Evolutionary conservation across 2,113 vertebrate genomes (phyloP).

Genomic region (Eublepharis macularius): DNA sequence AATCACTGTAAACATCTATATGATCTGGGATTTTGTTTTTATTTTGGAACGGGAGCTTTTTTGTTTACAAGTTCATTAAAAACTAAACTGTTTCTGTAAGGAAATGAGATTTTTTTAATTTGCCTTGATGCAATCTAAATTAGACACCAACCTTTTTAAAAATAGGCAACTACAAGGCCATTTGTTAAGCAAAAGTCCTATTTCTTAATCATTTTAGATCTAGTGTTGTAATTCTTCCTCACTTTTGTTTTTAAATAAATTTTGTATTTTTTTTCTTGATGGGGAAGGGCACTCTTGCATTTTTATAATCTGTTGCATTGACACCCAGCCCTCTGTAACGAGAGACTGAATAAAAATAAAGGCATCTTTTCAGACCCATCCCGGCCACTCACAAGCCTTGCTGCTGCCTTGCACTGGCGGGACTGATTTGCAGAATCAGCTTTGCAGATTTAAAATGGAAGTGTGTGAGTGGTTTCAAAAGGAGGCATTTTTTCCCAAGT

Average conservation of each 20-base stretch:
- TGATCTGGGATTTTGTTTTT: constrained; percentile 84
- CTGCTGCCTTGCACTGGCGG: constrained; percentile 56
- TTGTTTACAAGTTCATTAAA: constrained; percentile 89
- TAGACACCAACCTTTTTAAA: constrained; percentile 70
- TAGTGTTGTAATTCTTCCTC: constrained; percentile 73
- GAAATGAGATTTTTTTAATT: constrained; percentile 74
- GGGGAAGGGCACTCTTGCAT: constrained; percentile 73
- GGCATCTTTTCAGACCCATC: constrained; percentile 69
- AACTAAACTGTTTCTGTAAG: constrained; percentile 83
- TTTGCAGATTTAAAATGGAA: constrained; percentile 65
- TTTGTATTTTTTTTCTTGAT: constrained; percentile 73
- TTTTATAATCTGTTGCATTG: constrained; percentile 71
- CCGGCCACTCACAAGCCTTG: constrained; percentile 53
- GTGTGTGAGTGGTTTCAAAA: constrained; percentile 75
- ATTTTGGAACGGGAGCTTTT: constrained; percentile 83
- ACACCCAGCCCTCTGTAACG: constrained; percentile 66
- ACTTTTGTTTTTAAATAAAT: constrained; percentile 74
- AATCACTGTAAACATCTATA: constrained; percentile 90
- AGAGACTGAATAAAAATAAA: constrained; percentile 47
- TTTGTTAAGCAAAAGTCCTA: constrained; percentile 75
- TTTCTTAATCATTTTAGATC: constrained; percentile 77
- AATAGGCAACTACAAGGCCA: constrained; percentile 72
- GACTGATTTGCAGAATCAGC: constrained; percentile 65
- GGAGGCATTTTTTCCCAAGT: constrained; percentile 74
- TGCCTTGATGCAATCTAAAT: constrained; percentile 78